phyloP scores from a whole-genome alignment of 2,888 invertebrate genomes.

The Aradus depressus region DNA sequence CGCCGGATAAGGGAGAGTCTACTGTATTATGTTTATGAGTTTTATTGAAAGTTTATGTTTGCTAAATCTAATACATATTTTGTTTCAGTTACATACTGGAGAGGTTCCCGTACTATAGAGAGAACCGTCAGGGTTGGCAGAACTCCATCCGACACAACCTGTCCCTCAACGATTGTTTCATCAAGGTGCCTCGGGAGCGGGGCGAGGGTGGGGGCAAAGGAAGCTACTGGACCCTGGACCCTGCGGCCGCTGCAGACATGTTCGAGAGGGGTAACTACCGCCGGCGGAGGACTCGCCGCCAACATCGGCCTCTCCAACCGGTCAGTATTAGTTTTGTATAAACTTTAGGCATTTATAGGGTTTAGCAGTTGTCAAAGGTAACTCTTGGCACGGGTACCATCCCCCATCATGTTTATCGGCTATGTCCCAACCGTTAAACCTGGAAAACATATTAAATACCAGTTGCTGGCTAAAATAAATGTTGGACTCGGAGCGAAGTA shows the following conservation, averaged over 20 bases:
- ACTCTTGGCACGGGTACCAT: too few species aligned
- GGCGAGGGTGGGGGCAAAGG: constrained; percentile 46
- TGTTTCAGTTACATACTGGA: constrained; percentile 94
- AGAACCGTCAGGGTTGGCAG: constrained; percentile 98
- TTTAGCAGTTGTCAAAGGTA: constrained; percentile 2
- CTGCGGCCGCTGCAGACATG: constrained; percentile 65
- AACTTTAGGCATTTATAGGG: neutral
- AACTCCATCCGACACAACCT: constrained; percentile 92
- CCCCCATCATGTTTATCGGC: too few species aligned
- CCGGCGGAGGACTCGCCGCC: constrained; percentile 52
- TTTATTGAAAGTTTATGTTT: neutral
- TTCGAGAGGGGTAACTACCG: constrained; percentile 81
- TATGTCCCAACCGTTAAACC: too few species aligned
- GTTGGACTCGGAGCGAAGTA: too few species aligned
- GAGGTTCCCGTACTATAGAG: constrained; percentile 92
- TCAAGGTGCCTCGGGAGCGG: constrained; percentile 95
- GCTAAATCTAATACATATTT: neutral
- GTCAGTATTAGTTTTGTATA: constrained; percentile 6
- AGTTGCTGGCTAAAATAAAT: too few species aligned
- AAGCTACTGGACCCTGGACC: constrained; percentile 88
- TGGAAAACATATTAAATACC: too few species aligned
- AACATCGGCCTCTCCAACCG: constrained; percentile 36
- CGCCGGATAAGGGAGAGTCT: too few species aligned
- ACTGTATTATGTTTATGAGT: neutral
- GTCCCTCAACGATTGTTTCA: constrained; percentile 95